phyloP scores from a whole-genome alignment of 2,888 invertebrate species.

The Caprella mutica region DNA sequence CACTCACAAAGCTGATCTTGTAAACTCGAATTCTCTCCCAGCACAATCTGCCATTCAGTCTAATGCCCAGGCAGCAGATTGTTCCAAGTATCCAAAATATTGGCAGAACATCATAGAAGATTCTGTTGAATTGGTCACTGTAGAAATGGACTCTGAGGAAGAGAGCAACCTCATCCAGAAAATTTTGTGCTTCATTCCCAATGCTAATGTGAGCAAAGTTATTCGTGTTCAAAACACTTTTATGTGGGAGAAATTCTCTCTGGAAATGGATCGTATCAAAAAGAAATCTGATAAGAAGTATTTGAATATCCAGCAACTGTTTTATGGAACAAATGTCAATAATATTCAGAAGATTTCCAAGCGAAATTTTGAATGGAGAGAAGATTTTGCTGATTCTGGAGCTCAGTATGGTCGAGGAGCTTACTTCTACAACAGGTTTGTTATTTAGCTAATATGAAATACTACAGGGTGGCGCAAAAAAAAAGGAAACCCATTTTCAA shows the following conservation, averaged over 20 bases:
- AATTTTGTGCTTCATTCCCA: background rate
- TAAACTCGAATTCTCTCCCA: background rate
- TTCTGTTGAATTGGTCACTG: background rate
- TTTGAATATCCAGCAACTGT: slow-evolving; percentile 4
- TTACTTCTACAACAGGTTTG: slow-evolving; percentile 6
- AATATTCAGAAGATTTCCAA: background rate
- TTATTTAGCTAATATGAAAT: too few species aligned
- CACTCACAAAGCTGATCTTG: background rate
- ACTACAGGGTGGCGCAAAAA: too few species aligned
- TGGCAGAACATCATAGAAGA: background rate
- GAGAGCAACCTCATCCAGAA: background rate
- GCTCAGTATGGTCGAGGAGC: slow-evolving; percentile 4
- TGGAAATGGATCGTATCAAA: background rate
- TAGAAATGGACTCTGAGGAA: background rate
- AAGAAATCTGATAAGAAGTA: background rate
- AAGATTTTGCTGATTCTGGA: background rate
- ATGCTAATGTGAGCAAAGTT: background rate
- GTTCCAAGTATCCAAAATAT: background rate
- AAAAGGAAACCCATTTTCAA: too few species aligned
- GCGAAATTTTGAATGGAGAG: background rate
- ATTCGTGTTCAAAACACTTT: slow-evolving; percentile 4
- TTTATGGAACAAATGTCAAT: background rate
- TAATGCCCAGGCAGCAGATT: background rate
- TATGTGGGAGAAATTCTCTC: background rate
- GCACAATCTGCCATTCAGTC: background rate